Base-by-base conservation (phyloP, 1,140 invertebrate genomes). In the Rhynchophorus ferrugineus region DNA sequence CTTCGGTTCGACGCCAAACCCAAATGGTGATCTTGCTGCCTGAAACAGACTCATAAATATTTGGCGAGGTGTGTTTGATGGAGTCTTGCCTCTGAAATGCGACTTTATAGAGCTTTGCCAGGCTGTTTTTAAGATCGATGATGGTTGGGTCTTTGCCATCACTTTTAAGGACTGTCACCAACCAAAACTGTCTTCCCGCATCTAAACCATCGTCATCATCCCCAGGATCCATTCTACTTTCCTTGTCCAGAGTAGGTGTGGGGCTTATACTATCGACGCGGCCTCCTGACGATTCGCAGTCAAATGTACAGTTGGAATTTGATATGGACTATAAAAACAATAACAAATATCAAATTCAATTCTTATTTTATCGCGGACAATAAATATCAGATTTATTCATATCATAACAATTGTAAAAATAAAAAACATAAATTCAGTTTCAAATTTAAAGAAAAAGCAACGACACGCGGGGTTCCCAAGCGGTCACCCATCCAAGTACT, bases 111-210 rank as follows among this genome's bases (percentile, higher is more conserved):
- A 83, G 63, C 46, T 77, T 75, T 2, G 79, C 79, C 24, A 82
- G 67, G 56, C 74, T 76, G 39, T 79, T 69, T 61, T 80, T 77
- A 1, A 83, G 67, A 50, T 74, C 75, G 13, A 57, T 56, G 35
- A 70, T 53, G 20, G 62, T 55, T 17, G 66, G 67, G 42, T 67
- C 64, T 55, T 64, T 65, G 1, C 67, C 67, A 43, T 68, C 63
- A 34, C 58, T 66, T 57, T 65, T 65, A 35, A 89, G 74, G 20
- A 89, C 83, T 2, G 87, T 90, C 1, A 89, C 64, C 22, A 90
- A 65, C 87, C 87, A 90, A 68, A 87, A 90, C 18, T 84, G 75
- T 38, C 77, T 67, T 61, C 81, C 78, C 7, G 73, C 66, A 39
- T 60, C 54, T 9, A 61, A 54, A 20, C 66, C 69, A 49, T 73